These are phyloP conservation scores for Drosophila mauritiana DNA, from an alignment of 1,140 invertebrate genomes.

Conservation along the genomic window DNA sequence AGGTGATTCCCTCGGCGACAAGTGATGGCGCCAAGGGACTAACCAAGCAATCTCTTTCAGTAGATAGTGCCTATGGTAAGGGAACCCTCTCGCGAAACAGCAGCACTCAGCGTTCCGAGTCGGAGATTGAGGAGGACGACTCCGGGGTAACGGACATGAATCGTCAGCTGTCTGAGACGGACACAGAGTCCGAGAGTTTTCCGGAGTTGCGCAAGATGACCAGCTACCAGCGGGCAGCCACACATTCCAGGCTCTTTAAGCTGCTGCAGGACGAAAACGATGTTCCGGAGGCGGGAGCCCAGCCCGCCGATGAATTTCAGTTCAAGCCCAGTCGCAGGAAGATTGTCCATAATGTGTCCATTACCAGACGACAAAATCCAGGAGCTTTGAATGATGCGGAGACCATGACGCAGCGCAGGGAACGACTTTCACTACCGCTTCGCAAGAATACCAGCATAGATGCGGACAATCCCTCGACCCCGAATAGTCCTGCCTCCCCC, in stretches of 20 bases:
- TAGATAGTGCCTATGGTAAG: constrained; percentile 71
- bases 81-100: constrained; percentile 78
- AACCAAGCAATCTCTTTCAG: constrained; percentile 66
- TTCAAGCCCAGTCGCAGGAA: constrained; percentile 74
- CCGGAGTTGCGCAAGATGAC: constrained; percentile 86
- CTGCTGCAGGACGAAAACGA: constrained; percentile 87
- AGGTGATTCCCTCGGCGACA: constrained; percentile 34
- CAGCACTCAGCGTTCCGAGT: constrained; percentile 84
- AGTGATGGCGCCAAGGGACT: constrained; percentile 34
- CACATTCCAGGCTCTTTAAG: constrained; percentile 89
- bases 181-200: constrained; percentile 88
- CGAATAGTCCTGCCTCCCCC: constrained; percentile 86
- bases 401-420: constrained; percentile 69
- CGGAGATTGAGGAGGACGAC: constrained; percentile 88
- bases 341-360: constrained; percentile 81
- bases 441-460: constrained; percentile 82
- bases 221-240: constrained; percentile 89
- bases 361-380: constrained; percentile 75
- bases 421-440: constrained; percentile 84
- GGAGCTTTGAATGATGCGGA: constrained; percentile 72
- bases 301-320: constrained; percentile 71
- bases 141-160: constrained; percentile 90
- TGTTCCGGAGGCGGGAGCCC: constrained; percentile 80
- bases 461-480: constrained; percentile 85
- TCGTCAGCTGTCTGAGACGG: constrained; percentile 88